Evolutionary conservation across 92 coral and sea anemone genomes (phyloP).

Genomic region (Isaurus tuberculatus): DNA sequence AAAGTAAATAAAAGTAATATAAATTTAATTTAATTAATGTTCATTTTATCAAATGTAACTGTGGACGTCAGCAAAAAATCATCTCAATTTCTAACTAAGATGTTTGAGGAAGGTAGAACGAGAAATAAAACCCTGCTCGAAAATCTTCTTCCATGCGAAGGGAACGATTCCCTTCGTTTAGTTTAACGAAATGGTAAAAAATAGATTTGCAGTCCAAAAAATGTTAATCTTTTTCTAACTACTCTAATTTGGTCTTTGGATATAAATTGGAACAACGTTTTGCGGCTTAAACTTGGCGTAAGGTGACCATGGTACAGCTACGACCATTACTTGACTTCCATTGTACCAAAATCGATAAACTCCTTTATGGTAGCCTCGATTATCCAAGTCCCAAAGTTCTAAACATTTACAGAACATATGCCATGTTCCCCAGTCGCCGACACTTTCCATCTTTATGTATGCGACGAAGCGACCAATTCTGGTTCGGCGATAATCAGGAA

Average conservation of each 20-base stretch:
- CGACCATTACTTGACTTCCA: constrained; percentile 60
- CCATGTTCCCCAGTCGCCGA: constrained; percentile 71
- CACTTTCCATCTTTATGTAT: constrained; percentile 67
- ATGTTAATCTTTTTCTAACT: neutral
- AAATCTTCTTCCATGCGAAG: too few species aligned
- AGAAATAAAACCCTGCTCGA: too few species aligned
- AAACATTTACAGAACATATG: constrained; percentile 67
- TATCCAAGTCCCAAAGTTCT: constrained; percentile 79
- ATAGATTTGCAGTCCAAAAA: too few species aligned
- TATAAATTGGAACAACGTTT: constrained; percentile 60
- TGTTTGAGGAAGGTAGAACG: too few species aligned
- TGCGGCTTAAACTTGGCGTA: constrained; percentile 65
- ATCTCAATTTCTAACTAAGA: too few species aligned
- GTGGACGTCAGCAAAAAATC: too few species aligned
- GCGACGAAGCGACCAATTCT: constrained; percentile 60
- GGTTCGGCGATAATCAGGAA: constrained; percentile 55
- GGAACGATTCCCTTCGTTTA: too few species aligned
- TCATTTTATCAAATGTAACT: too few species aligned
- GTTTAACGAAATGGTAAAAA: too few species aligned
- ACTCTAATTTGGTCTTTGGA: constrained; percentile 9
- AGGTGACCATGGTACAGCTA: constrained; percentile 83
- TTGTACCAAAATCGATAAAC: constrained; percentile 77
- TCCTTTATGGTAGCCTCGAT: constrained; percentile 71
- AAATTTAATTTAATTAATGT: too few species aligned
- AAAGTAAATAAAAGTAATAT: too few species aligned